Evolutionary conservation across 2,888 invertebrate genomes (phyloP).

Genomic region (Neoitamus cyanurus): DNA sequence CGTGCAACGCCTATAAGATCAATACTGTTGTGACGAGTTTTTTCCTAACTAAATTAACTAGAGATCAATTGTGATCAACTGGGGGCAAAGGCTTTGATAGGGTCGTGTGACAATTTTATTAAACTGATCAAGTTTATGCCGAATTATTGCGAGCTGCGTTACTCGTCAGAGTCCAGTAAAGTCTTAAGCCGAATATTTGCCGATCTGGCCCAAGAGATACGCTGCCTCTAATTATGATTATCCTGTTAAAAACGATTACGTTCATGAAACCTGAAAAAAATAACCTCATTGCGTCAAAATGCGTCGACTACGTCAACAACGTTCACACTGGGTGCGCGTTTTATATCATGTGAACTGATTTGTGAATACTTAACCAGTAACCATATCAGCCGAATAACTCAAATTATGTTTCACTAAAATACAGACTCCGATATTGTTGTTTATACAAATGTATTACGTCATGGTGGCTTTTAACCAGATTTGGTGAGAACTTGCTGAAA

Average conservation of each 20-base stretch:
- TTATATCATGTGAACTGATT: neutral
- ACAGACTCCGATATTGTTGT: neutral
- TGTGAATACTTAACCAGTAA: neutral
- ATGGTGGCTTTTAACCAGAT: neutral
- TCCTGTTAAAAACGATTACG: neutral
- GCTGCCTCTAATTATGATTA: neutral
- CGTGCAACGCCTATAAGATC: slow-evolving; percentile 2
- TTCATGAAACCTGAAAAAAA: neutral
- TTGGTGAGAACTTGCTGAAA: neutral
- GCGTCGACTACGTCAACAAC: neutral
- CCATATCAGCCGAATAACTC: neutral
- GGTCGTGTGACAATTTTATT: slow-evolving; percentile 68
- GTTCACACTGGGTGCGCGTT: neutral
- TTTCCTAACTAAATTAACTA: slow-evolving; percentile 44
- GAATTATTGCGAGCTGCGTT: slow-evolving; percentile 22
- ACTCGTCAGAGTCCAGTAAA: neutral
- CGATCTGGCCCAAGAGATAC: neutral
- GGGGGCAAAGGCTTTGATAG: slow-evolving; percentile 63
- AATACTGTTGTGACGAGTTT: slow-evolving; percentile 14
- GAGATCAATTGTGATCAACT: slow-evolving; percentile 45
- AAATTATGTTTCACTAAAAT: neutral
- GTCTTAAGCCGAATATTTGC: neutral
- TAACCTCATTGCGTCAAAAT: neutral
- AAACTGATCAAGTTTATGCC: slow-evolving; percentile 48
- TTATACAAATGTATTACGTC: neutral